Evolutionary conservation across 2,797 vertebrate genomes (phyloP).

Genomic region (Potorous gilbertii): DNA sequence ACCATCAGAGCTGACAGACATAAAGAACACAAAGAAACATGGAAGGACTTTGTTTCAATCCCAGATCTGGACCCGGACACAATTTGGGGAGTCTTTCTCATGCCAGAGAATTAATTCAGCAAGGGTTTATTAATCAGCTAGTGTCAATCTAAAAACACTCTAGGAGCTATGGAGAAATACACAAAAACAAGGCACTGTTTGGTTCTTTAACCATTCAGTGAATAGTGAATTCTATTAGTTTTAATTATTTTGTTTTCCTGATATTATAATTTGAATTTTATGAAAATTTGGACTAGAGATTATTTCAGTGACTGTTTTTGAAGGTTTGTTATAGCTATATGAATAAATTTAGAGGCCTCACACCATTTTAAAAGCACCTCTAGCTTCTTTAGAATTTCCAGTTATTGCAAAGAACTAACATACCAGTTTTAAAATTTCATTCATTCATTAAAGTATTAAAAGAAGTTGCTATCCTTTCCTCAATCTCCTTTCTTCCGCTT

Average conservation of each 20-base stretch:
- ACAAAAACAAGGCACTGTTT: neutral
- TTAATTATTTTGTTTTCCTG: neutral
- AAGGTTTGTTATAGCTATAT: neutral
- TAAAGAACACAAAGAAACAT: neutral
- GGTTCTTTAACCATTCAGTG: neutral
- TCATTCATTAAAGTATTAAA: neutral
- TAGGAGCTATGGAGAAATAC: neutral
- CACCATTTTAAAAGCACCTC: neutral
- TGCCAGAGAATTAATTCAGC: neutral
- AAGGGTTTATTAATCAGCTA: neutral
- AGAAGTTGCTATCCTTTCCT: neutral
- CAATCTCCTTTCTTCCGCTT: neutral
- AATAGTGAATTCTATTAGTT: neutral
- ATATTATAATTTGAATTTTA: neutral
- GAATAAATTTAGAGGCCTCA: neutral
- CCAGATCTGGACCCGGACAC: neutral
- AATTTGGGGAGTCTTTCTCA: neutral
- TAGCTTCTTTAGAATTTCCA: neutral
- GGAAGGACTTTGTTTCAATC: neutral
- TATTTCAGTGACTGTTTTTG: neutral
- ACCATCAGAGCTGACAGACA: neutral
- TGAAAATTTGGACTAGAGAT: neutral
- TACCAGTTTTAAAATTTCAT: neutral
- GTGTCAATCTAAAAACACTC: neutral
- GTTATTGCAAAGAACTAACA: neutral